A percentile compares a stretch with the other conserved stretches of the same genome.
Conservation (phyloP, 2,797 vertebrate genomes). For the Melanotaenia pygmaea region DNA sequence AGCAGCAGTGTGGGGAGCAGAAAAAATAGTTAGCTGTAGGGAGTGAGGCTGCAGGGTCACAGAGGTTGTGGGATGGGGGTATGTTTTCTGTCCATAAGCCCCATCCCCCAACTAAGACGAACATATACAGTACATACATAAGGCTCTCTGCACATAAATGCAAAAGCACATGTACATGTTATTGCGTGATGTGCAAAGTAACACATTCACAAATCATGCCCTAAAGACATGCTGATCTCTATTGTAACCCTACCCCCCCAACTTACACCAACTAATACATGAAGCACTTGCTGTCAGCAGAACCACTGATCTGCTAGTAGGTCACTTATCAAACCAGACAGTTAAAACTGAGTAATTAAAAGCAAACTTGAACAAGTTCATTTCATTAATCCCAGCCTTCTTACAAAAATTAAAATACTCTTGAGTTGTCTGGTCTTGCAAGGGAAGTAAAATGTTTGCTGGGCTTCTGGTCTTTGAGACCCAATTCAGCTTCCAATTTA, state of each 20-base stretch:
- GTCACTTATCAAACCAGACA: conserved; percentile 40
- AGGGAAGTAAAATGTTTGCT: conserved; percentile 38
- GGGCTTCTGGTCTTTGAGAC: conserved; percentile 36
- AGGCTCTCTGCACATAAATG: conserved; percentile 27
- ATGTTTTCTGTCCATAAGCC: conserved; percentile 78
- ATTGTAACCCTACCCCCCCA: conserved; percentile 9
- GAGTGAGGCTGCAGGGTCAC: conserved; percentile 74
- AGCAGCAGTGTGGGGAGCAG: conserved; percentile 26
- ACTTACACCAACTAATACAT: conserved; percentile 18
- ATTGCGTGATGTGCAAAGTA: conserved; percentile 31
- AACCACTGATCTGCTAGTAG: conserved; percentile 19
- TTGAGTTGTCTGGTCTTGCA: conserved; percentile 31
- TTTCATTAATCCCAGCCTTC: background rate
- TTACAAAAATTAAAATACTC: conserved; percentile 22
- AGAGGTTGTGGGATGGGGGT: conserved; percentile 74
- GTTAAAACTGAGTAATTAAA: conserved; percentile 47
- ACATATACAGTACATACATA: conserved; percentile 41
- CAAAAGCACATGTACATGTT: conserved; percentile 26
- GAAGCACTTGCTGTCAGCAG: conserved; percentile 25
- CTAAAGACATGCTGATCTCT: conserved; percentile 32
- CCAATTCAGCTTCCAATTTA: conserved; percentile 52
- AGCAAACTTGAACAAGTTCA: conserved; percentile 31
- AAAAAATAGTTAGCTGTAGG: conserved; percentile 76
- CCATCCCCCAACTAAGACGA: conserved; percentile 58
- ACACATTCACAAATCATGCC: conserved; percentile 38